Evolutionary conservation across 2,113 vertebrate species (phyloP).

Genomic region (Thymallus thymallus): DNA sequence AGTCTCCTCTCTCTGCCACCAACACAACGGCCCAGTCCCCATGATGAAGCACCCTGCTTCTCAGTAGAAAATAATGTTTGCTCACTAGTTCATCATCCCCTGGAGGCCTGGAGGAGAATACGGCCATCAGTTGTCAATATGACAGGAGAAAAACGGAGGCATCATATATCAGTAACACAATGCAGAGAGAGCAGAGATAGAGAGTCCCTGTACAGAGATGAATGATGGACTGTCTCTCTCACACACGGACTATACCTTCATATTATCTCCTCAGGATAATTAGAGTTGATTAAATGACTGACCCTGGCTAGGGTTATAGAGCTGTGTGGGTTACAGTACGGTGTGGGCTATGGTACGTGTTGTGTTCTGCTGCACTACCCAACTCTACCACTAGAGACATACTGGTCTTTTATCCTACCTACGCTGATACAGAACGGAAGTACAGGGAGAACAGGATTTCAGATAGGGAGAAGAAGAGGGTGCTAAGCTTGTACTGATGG

Average conservation of each 20-base stretch:
- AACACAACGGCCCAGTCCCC: constrained; percentile 67
- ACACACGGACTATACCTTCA: constrained; percentile 89
- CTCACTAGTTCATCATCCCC: constrained; percentile 97
- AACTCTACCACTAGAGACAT: too few species aligned
- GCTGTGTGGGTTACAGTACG: too few species aligned
- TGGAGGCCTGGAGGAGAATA: constrained; percentile 88
- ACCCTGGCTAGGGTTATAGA: constrained; percentile 74
- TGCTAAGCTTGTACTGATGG: too few species aligned
- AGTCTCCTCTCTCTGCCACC: constrained; percentile 70
- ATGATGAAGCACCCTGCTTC: constrained; percentile 88
- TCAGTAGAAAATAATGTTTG: constrained; percentile 89
- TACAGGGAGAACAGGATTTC: too few species aligned
- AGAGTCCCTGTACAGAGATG: constrained; percentile 76
- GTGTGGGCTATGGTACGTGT: too few species aligned
- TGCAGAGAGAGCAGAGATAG: constrained; percentile 65
- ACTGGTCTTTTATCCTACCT: too few species aligned
- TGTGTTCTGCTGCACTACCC: too few species aligned
- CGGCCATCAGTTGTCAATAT: constrained; percentile 99
- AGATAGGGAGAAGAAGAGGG: too few species aligned
- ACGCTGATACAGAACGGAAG: too few species aligned
- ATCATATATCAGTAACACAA: constrained; percentile 99
- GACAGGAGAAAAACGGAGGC: constrained; percentile 99
- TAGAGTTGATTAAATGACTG: constrained; percentile 97
- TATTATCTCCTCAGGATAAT: constrained; percentile 99
- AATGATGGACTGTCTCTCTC: constrained; percentile 88